Conservation (phyloP, 2,797 vertebrate species). For the Emydoidea blandingii region DNA sequence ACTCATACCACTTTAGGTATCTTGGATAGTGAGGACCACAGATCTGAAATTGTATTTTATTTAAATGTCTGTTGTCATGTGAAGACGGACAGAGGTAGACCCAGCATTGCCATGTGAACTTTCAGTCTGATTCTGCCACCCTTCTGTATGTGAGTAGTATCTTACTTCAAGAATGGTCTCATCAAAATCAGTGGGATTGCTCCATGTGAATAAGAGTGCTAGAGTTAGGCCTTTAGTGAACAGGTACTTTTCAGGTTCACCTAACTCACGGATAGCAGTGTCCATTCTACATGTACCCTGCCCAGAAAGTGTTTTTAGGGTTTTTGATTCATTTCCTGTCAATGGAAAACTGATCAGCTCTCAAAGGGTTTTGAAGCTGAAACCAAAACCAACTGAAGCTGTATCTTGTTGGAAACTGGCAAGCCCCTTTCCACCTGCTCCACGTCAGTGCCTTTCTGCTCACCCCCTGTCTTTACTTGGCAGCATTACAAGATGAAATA, state of each 20-base stretch:
- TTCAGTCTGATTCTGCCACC: neutral
- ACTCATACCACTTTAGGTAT: neutral
- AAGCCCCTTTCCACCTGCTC: conserved; percentile 57
- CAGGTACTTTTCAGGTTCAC: neutral
- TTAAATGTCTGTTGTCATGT: neutral
- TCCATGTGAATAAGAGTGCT: neutral
- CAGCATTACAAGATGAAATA: conserved; percentile 64
- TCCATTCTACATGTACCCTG: conserved; percentile 25
- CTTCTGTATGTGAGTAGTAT: neutral
- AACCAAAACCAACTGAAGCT: conserved; percentile 43
- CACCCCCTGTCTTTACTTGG: conserved; percentile 63
- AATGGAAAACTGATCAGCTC: conserved; percentile 62
- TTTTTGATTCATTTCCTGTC: conserved; percentile 61
- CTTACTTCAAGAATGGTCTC: neutral
- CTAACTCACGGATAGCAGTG: neutral
- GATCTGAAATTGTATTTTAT: neutral
- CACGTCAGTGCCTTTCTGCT: conserved; percentile 63
- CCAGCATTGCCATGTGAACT: neutral
- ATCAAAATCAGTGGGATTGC: conserved; percentile 19
- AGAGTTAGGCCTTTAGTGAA: neutral
- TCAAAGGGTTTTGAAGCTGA: conserved; percentile 59
- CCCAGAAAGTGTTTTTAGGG: conserved; percentile 47
- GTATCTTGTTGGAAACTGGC: conserved; percentile 44
- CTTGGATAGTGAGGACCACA: neutral
- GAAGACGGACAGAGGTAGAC: neutral